Evolutionary conservation across 2,113 vertebrate species (phyloP), one percentile per base, ranked within the genome.

Genomic region (Conger conger): DNA sequence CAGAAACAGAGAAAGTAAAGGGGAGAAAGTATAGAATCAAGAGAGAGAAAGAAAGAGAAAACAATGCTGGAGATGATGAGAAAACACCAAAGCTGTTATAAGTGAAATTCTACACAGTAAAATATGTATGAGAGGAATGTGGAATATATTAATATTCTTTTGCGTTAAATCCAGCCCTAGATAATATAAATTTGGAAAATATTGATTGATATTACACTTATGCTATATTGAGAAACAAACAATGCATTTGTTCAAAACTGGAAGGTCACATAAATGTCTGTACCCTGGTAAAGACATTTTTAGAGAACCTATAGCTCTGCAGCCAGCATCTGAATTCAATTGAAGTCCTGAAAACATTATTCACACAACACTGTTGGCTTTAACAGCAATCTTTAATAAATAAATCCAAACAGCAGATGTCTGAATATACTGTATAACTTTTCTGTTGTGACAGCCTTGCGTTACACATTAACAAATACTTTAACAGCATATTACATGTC

Each of bases 51-150:
- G 17, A 23, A 37, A 23, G n/a, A 76, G 15, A 76, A 38, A 78
- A 20, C 76, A 78, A 23, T 18, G 76, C 33, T 18, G 17, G 30
- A 78, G 76, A 20, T 8, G 36, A 35, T 38, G 33, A 73, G n/a
- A 33, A 18, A 78, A 78, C 76, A 7, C 9, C 33, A 38, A 76
- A 78, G 76, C 68, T 30, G 68, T 9, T n/a, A 11, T 33, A 6
- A 73, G n/a, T 73, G 68, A 33, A 73, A 73, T 73, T 73, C 68
- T 73, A 73, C 68, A 33, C 15, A 73, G 68, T 73, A 68, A 4
- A 73, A 73, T 73, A 73, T 73, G n/a, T 73, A 73, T 73, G 68
- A 73, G n/a, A 27, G n/a, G n/a, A 73, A 73, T 73, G 68, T 33
- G 68, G 27, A 50, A 11, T 50, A 50, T 50, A 42, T n/a, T 68